Base-by-base conservation (phyloP, 1,140 invertebrate genomes). In the Cyrtorhinus lividipennis region DNA sequence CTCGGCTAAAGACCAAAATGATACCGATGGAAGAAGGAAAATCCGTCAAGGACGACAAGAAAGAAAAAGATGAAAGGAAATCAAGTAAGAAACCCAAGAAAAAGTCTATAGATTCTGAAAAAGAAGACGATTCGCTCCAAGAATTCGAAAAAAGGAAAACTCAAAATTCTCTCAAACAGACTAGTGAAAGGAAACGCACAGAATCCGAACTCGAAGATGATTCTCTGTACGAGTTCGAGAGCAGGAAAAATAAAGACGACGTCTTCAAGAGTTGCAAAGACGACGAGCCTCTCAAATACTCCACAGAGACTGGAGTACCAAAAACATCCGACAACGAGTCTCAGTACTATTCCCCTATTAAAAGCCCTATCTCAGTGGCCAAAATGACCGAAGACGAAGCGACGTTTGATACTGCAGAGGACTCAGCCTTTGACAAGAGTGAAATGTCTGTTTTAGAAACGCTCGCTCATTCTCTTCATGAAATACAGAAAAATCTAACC, bases 371-470 rank as follows among this genome's bases (percentile, higher is more conserved):
- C 15, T 25, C 46, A 2, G 57, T 24, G 23, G 24, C 13, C 15
- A 61, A 60, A 27, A 27, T 61, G 22, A 61, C 58, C 2, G 65
- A 68, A 53, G 65, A 64, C n/a, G 63, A 68, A 30, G 48, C 25
- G 18, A 64, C 66, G n/a, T 68, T 67, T 64, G 57, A 66, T 38
- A 66, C 66, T 15, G 66, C 68, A 45, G 67, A 67, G 44, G 68
- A 68, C 13, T 66, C 62, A 59, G 68, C 64, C 1, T 66, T 65
- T 45, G 68, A 69, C 30, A 67, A 65, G 64, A 69, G 65, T 63
- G 68, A 69, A 64, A 65, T 69, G 62, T 67, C 68, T 5, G 66
- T 71, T n/a, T 26, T 71, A 15, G 68, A 70, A 59, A 66, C 67
- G 13, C 62, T 71, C 5, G 68, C 68, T 38, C 65, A 69, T 24